Evolutionary conservation across 2,888 invertebrate species (phyloP).

Genomic region (Branchellion lobata): DNA sequence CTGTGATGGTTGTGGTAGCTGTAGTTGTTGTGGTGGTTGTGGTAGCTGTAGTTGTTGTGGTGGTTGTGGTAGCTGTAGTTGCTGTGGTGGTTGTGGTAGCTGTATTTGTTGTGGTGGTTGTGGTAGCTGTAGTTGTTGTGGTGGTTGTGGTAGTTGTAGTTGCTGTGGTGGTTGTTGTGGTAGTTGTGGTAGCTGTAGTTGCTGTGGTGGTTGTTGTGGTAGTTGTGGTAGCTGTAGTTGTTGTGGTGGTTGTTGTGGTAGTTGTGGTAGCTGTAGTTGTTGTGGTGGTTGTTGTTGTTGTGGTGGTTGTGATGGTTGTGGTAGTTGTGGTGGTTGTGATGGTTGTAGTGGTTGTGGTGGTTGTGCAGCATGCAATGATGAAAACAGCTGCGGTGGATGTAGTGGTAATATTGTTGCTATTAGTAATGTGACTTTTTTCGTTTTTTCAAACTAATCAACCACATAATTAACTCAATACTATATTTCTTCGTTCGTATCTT

Average conservation of each 20-base stretch:
- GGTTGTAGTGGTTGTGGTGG: no score
- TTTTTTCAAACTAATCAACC: neutral
- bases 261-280: no score
- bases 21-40: neutral
- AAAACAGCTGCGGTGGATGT: neutral
- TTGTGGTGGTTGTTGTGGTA: no score
- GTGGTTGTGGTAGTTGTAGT: neutral
- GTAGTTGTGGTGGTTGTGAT: no score
- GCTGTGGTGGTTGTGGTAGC: no score
- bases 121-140: neutral
- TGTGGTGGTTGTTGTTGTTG: neutral
- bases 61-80: neutral
- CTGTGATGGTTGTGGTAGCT: neutral
- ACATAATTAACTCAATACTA: no score
- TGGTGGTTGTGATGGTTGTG: neutral
- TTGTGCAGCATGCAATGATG: no score
- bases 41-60: neutral
- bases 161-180: neutral
- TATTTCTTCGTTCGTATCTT: no score
- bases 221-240: no score
- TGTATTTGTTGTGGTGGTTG: no score
- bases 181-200: neutral
- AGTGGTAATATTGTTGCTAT: neutral
- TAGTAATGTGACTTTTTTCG: neutral
- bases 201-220: neutral